Percentiles rank a stretch among this genome's conserved stretches.
phyloP scores from a whole-genome alignment of 2,113 vertebrate species.

The Platichthys stellatus region DNA sequence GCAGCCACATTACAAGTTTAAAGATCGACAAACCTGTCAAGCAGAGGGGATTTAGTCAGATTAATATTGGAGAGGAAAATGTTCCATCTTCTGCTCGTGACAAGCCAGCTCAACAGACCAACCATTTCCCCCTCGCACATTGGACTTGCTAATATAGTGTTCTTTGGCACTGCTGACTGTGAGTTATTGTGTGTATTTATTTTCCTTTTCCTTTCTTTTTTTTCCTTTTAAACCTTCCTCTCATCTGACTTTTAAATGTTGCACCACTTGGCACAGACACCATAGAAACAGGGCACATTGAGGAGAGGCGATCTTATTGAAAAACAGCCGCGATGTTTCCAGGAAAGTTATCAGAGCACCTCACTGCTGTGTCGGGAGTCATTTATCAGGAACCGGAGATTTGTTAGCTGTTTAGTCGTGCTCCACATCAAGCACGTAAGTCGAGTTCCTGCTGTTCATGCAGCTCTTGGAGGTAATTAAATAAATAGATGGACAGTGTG shows the following conservation, averaged over 20 bases:
- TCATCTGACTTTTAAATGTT: constrained; percentile 69
- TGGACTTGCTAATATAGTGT: constrained; percentile 65
- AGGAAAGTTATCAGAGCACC: constrained; percentile 55
- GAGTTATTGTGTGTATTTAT: neutral
- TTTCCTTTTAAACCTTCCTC: neutral
- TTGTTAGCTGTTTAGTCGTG: constrained; percentile 47
- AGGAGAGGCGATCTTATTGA: constrained; percentile 64
- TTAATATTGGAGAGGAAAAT: constrained; percentile 57
- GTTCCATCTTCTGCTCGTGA: constrained; percentile 58
- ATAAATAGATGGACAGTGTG: constrained; percentile 24
- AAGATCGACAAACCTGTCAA: constrained; percentile 63
- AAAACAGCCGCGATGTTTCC: constrained; percentile 27
- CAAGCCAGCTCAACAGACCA: constrained; percentile 54
- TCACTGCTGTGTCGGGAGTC: constrained; percentile 42
- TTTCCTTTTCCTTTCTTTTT: neutral
- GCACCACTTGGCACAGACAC: constrained; percentile 17
- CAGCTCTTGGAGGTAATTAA: constrained; percentile 10
- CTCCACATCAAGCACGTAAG: constrained; percentile 10
- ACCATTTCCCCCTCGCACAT: constrained; percentile 53
- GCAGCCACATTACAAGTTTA: constrained; percentile 48
- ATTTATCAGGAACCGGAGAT: constrained; percentile 63
- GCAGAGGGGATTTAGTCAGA: constrained; percentile 50
- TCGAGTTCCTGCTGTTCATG: constrained; percentile 7
- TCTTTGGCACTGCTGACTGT: constrained; percentile 34
- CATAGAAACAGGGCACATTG: constrained; percentile 28